A percentile compares a stretch with the other conserved stretches of the same genome.
These are phyloP conservation scores for Haemorhous mexicanus DNA, from an alignment of 2,113 vertebrate species.

Conservation along the genomic window DNA sequence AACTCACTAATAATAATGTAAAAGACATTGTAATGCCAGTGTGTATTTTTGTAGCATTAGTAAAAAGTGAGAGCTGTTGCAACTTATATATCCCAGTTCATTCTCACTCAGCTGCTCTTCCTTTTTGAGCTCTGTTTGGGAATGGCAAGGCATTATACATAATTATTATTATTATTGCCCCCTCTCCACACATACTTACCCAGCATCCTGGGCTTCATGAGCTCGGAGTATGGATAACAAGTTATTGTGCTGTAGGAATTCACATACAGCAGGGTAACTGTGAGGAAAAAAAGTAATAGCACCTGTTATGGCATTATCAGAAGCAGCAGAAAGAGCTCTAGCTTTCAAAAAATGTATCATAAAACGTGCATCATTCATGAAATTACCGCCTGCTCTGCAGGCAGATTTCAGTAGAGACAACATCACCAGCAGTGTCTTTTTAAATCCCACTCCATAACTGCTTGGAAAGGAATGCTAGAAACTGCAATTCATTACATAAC, in stretches of 20 bases:
- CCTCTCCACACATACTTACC: constrained; percentile 77
- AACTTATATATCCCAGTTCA: not conserved
- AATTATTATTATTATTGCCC: not conserved
- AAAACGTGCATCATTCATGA: not conserved
- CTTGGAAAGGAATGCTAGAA: not conserved
- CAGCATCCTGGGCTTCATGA: constrained; percentile 98
- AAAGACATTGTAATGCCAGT: not conserved
- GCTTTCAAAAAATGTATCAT: not conserved
- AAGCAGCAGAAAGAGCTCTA: not conserved
- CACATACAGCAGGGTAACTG: constrained; percentile 98
- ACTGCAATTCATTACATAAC: not conserved
- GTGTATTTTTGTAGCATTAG: not conserved
- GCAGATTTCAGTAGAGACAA: not conserved
- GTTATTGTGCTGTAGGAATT: constrained; percentile 99
- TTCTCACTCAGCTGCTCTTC: not conserved
- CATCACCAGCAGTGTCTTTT: not conserved
- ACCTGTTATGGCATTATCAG: constrained; percentile 25
- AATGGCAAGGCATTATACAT: not conserved
- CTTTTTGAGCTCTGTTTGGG: not conserved
- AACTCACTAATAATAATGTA: not conserved
- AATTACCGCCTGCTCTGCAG: not conserved
- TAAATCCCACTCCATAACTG: not conserved
- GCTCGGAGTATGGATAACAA: constrained; percentile 99
- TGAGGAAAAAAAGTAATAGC: constrained; percentile 20
- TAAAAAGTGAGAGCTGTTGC: not conserved